Conservation (phyloP, 2,797 vertebrate genomes). For the Nothura maculosa region DNA sequence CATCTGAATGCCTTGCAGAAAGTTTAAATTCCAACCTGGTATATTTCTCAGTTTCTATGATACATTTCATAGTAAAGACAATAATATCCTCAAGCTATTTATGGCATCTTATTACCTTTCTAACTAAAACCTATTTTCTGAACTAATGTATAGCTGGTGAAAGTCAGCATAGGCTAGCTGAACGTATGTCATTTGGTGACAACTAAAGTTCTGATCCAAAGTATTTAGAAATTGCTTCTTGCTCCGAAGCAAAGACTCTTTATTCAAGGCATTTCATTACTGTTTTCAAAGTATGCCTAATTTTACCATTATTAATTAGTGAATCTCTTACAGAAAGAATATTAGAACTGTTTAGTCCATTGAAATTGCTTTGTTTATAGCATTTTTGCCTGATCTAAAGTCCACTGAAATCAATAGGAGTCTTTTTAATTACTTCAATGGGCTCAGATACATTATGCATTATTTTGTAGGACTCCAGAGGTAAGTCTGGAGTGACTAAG, state of each 20-base stretch:
- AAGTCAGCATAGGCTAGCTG: neutral
- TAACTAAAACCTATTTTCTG: slow-evolving; percentile 2
- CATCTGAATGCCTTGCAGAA: slow-evolving; percentile 84
- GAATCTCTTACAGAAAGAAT: neutral
- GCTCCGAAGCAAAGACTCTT: neutral
- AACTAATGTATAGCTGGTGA: neutral
- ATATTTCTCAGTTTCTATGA: slow-evolving; percentile 78
- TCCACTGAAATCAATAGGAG: slow-evolving; percentile 37
- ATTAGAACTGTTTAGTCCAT: neutral
- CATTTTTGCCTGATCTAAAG: slow-evolving; percentile 67
- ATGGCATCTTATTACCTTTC: neutral
- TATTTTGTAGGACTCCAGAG: slow-evolving; percentile 39
- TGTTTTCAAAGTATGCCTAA: neutral
- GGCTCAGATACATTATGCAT: slow-evolving; percentile 50
- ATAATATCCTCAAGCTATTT: slow-evolving; percentile 1
- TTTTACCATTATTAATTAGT: slow-evolving; percentile 1
- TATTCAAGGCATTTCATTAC: neutral
- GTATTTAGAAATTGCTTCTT: slow-evolving; percentile 22
- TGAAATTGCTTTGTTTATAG: slow-evolving; percentile 50
- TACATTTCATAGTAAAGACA: slow-evolving; percentile 70
- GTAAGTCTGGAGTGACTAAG: slow-evolving; percentile 59
- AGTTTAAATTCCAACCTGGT: slow-evolving; percentile 84
- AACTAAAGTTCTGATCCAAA: neutral
- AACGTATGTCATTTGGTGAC: neutral
- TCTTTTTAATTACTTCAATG: slow-evolving; percentile 8